phyloP scores from a whole-genome alignment of 2,888 invertebrate species.

The Cantharis nigra region DNA sequence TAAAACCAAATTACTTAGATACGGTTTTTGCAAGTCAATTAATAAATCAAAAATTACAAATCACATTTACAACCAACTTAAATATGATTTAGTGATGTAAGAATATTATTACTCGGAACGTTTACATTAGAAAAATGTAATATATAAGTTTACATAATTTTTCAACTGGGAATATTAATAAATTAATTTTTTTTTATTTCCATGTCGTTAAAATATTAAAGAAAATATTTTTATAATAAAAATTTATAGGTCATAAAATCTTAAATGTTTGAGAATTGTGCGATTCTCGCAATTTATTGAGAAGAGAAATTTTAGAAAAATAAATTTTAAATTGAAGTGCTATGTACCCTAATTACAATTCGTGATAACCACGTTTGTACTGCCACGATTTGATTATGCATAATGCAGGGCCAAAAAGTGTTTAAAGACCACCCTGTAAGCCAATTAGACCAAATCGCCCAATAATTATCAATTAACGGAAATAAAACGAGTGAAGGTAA shows the following conservation, averaged over 20 bases:
- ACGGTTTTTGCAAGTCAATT: not conserved
- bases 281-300: not conserved
- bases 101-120: not conserved
- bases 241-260: not conserved
- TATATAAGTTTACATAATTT: not conserved
- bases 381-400: slow-evolving; percentile 17
- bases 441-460: slow-evolving; percentile 52
- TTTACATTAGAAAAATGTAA: not conserved
- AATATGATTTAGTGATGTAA: not conserved
- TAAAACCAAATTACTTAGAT: not conserved
- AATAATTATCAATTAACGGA: slow-evolving; percentile 54
- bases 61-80: not conserved
- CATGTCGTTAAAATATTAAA: not conserved
- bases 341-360: not conserved
- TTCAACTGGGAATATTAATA: not conserved
- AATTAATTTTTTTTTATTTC: not conserved
- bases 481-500: slow-evolving; percentile 42
- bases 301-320: not conserved
- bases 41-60: not conserved
- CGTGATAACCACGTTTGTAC: not conserved
- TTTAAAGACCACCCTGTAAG: slow-evolving; percentile 50
- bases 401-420: slow-evolving; percentile 20
- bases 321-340: not conserved
- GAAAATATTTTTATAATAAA: not conserved
- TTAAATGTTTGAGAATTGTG: not conserved